Evolutionary conservation across 2,888 invertebrate species (phyloP).

Genomic region (Cryptocheilus praepositus): DNA sequence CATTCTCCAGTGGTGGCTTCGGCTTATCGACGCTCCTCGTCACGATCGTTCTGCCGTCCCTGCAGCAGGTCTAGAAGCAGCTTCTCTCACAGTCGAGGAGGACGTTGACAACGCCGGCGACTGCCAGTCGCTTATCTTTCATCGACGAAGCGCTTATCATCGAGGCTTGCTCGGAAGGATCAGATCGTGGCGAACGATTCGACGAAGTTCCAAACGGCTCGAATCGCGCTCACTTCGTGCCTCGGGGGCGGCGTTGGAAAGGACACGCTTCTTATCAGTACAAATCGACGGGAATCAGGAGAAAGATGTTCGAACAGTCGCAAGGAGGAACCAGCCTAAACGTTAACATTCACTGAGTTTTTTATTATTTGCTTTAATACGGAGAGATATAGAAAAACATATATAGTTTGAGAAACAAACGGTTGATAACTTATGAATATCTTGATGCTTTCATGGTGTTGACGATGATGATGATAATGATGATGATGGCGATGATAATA

Average conservation of each 20-base stretch:
- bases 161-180: no score
- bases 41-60: slow-evolving; percentile 1
- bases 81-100: no score
- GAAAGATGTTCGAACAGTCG: slow-evolving; percentile 14
- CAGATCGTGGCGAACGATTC: not conserved
- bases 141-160: no score
- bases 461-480: no score
- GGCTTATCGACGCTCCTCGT: no score
- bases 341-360: slow-evolving; percentile 74
- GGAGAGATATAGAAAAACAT: slow-evolving; percentile 75
- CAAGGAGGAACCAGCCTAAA: slow-evolving; percentile 37
- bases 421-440: slow-evolving; percentile 73
- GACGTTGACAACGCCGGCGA: no score
- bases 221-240: not conserved
- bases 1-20: no score
- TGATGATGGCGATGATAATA: no score
- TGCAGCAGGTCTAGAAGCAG: not conserved
- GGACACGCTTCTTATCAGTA: not conserved
- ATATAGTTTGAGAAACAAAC: slow-evolving; percentile 74
- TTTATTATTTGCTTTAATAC: slow-evolving; percentile 74
- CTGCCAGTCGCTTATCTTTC: no score
- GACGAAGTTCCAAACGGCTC: not conserved
- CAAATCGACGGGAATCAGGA: slow-evolving; percentile 10
- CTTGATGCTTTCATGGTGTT: slow-evolving; percentile 70
- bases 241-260: not conserved